Base-by-base conservation (phyloP, 2,888 invertebrate genomes). In the Suillia variegata region DNA sequence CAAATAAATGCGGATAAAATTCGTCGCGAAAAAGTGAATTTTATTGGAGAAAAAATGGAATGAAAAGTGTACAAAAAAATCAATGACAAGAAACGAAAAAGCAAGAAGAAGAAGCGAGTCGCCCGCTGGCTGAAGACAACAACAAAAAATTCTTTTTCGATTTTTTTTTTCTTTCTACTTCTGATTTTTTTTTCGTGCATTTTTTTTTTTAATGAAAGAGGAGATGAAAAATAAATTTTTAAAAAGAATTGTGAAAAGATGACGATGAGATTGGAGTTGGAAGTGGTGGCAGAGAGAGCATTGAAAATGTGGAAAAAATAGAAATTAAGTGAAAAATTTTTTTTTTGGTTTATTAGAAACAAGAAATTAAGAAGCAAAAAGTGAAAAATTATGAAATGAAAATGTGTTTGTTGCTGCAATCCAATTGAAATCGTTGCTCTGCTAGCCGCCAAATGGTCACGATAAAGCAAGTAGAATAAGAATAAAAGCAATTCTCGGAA, bases 31-130 rank as follows among this genome's bases (percentile, higher is more conserved):
- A 56, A 53, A 34, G 49, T 53, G 56, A 13, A 42, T 48, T 48
- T 53, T 26, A 34, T 3, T 52, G 22, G 13, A 15, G 20, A 54
- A 61, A 26, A n/a, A 51, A 17, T 33, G 21, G 33, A 56, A 47
- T 45, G 10, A 58, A 61, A 61, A 56, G 64, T 66, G 68, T 34
- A 45, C 5, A 67, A 75, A 76, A 74, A 75, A 75, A 75, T 75
- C 75, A 75, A 75, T 75, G 73, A 70, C 68, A 70, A 63, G 71
- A 67, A 70, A 62, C 63, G 64, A 67, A 53, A 50, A 56, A 21
- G 17, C 56, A 59, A 56, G 53, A 54, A 56, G 50, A 54, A 49
- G 57, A 58, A 54, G 45, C 56, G 56, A 26, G 51, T 20, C 51
- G n/a, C n/a, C 26, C 55, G 56, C 55, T n/a, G 31, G 51, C 55